Evolutionary conservation across 2,888 invertebrate genomes (phyloP).

Genomic region (Lasioglossum oenotherae): DNA sequence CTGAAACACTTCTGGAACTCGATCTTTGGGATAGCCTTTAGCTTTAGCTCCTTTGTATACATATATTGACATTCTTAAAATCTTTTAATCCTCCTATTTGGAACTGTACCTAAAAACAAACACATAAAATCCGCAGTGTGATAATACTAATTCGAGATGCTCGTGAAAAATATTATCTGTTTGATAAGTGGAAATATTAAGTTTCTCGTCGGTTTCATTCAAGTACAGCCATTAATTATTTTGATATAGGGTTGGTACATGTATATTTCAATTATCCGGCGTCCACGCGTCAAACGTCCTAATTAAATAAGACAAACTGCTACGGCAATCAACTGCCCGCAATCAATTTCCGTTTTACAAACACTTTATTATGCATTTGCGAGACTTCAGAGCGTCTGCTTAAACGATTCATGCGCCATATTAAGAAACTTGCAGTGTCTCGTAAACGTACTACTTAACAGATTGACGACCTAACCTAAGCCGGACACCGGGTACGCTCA

Average conservation of each 20-base stretch:
- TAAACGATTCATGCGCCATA: constrained; percentile 10
- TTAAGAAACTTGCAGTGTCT: constrained; percentile 10
- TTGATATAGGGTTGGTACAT: not conserved
- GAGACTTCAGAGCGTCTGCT: not conserved
- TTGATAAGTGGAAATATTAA: not conserved
- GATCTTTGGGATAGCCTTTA: no score
- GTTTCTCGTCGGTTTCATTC: not conserved
- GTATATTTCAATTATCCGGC: not conserved
- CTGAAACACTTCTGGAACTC: no score
- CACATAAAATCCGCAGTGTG: no score
- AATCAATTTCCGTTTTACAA: constrained; percentile 1
- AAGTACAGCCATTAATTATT: not conserved
- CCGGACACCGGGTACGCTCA: not conserved
- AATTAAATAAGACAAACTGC: constrained; percentile 10
- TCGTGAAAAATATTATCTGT: not conserved
- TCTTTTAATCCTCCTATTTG: not conserved
- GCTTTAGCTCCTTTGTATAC: no score
- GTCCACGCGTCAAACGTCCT: not conserved
- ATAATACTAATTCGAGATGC: not conserved
- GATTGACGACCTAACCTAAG: not conserved
- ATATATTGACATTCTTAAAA: no score
- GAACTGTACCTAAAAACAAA: not conserved
- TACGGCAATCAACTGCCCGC: not conserved
- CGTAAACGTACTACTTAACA: not conserved
- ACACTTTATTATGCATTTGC: constrained; percentile 12